These are phyloP conservation scores for Amblyjoppa proteus DNA, from an alignment of 2,888 invertebrate species.

Conservation along the genomic window DNA sequence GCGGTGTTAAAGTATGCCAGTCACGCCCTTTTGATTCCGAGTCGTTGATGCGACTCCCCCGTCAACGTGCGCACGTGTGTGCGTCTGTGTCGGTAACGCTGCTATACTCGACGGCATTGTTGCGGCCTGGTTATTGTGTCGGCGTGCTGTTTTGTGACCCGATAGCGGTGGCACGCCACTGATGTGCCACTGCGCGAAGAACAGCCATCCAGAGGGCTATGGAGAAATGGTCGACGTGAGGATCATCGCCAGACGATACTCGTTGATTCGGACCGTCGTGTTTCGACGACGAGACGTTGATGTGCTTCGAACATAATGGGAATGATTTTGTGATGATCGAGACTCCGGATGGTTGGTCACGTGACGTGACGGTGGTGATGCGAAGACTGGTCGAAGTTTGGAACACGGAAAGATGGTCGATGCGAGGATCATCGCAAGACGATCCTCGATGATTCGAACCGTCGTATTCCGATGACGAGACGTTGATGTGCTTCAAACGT, in stretches of 20 bases:
- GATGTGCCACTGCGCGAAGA: conserved; percentile 32
- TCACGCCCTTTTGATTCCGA: no score
- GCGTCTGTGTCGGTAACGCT: conserved; percentile 52
- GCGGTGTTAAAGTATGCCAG: no score
- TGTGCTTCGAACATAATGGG: no score
- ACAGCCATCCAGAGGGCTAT: background rate
- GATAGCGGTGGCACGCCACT: conserved; percentile 79
- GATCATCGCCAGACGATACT: conserved; percentile 5
- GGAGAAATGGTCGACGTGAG: background rate
- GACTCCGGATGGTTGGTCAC: no score
- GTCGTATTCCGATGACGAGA: background rate
- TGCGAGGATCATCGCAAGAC: background rate
- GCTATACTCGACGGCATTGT: conserved; percentile 73
- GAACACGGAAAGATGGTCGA: no score
- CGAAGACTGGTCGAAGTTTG: no score
- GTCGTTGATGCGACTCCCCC: background rate
- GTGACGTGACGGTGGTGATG: no score
- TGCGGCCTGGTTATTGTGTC: conserved; percentile 82
- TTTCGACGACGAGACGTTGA: background rate
- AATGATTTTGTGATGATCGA: no score
- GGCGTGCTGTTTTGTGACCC: conserved; percentile 81
- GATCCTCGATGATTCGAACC: background rate
- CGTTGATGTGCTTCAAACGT: background rate
- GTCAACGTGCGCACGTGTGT: conserved; percentile 22
- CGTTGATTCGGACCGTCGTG: background rate